Conservation (phyloP, 2,888 invertebrate genomes). For the Epistrophe eligans region DNA sequence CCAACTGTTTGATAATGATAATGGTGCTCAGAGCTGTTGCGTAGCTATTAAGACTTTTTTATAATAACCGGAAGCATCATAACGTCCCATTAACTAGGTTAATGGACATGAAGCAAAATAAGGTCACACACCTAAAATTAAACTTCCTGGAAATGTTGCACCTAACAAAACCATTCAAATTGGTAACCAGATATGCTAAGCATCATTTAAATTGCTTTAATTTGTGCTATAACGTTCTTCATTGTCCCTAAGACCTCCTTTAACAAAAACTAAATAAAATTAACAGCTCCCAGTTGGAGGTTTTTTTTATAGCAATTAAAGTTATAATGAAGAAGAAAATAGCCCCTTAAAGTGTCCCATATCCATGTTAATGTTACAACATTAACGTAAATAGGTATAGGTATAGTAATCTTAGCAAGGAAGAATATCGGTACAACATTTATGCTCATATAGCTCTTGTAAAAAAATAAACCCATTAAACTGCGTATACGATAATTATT, state of each 20-base stretch:
- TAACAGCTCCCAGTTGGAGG: slow-evolving; percentile 20
- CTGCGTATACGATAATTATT: neutral
- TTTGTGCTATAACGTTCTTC: neutral
- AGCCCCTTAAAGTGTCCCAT: slow-evolving; percentile 24
- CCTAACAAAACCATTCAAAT: slow-evolving; percentile 5
- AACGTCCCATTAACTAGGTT: slow-evolving; percentile 4
- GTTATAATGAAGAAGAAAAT: slow-evolving; percentile 38
- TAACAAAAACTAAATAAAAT: neutral
- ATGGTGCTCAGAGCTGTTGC: no score
- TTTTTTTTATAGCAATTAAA: slow-evolving; percentile 1
- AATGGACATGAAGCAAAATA: neutral
- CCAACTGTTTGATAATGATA: no score
- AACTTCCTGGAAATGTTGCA: neutral
- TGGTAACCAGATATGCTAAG: slow-evolving; percentile 3
- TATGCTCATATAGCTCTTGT: neutral
- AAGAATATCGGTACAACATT: neutral
- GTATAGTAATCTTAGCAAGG: neutral
- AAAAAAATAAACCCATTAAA: slow-evolving; percentile 52
- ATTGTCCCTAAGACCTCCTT: neutral
- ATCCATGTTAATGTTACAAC: slow-evolving; percentile 31
- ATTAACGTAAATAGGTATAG: neutral
- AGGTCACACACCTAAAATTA: slow-evolving; percentile 6
- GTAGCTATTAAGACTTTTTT: neutral
- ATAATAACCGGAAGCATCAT: neutral
- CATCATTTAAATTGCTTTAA: slow-evolving; percentile 23